Evolutionary conservation across 2,797 vertebrate species (phyloP), one percentile per base, ranked within the genome.

Genomic region (Discoglossus pictus): DNA sequence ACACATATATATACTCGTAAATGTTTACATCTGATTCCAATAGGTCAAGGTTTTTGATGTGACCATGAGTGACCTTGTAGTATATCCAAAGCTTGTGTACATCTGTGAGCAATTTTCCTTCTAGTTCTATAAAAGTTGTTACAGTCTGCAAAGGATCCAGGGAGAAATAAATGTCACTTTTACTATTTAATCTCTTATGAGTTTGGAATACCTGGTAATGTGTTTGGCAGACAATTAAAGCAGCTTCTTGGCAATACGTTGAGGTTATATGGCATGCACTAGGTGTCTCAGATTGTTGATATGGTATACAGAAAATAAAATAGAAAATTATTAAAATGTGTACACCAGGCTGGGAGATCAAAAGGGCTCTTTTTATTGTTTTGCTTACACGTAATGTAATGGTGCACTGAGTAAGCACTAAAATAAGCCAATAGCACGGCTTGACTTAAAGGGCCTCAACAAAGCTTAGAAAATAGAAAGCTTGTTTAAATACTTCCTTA

Each of bases 161-260:
- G 31, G 16, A 63, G 38, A 63, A 63, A 70, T 63, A 70, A 63
- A 70, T 70, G 68, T 63, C 60, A 70, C 61, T 70, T 70, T 70
- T 70, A 58, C 60, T 70, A 70, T 63, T 70, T 63, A 39, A 56
- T 70, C 51, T 63, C 48, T 44, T 70, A 55, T 55, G 67, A 70
- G 59, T 11, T 70, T 70, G 68, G 52, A 70, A 70, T 70, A 70
- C 68, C 68, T 70, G 68, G 51, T 50, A 54, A 62, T 63, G 68
- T 16, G 53, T 50, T 70, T 70, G 68, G 68, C 68, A 70, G 44
- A 56, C 68, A 70, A 63, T 56, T 70, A 70, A 70, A 70, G 68
- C 56, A 24, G 44, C 43, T 56, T 56, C 47, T 70, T 70, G 68
- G 68, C 68, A 70, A 50, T 24, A 43, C 8, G 7, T 43, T 18